These are phyloP conservation scores for Campoplex capitator DNA, from an alignment of 2,888 invertebrate genomes.

Conservation along the genomic window DNA sequence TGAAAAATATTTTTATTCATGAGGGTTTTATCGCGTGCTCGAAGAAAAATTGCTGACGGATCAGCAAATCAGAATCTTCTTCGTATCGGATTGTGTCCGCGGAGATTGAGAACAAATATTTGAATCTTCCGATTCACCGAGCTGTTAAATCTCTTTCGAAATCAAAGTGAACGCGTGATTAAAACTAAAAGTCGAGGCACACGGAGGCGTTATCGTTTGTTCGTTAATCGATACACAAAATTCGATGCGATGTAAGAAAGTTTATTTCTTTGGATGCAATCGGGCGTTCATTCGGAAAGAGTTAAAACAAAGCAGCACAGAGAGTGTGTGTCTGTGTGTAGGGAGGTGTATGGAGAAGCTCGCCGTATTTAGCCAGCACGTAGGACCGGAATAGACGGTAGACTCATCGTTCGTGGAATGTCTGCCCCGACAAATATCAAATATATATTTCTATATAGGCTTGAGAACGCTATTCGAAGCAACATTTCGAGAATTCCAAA, in stretches of 20 bases:
- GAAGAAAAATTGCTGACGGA: neutral
- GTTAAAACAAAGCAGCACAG: slow-evolving; percentile 26
- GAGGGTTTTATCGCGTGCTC: neutral
- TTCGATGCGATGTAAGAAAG: neutral
- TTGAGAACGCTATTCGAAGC: neutral
- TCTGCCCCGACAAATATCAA: slow-evolving; percentile 51
- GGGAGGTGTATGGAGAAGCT: slow-evolving; percentile 43
- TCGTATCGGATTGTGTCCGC: neutral
- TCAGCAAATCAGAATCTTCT: neutral
- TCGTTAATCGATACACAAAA: neutral
- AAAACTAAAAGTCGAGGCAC: neutral
- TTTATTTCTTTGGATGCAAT: slow-evolving; percentile 14
- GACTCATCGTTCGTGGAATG: slow-evolving; percentile 65
- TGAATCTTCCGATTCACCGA: neutral
- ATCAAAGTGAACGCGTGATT: neutral
- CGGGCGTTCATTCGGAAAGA: slow-evolving; percentile 12
- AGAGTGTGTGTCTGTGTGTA: neutral
- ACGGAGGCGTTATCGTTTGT: neutral
- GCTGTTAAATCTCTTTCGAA: neutral
- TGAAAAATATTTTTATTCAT: neutral
- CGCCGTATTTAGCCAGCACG: slow-evolving; percentile 57
- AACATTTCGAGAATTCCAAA: slow-evolving; percentile 46
- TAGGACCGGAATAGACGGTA: slow-evolving; percentile 52
- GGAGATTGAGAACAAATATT: neutral
- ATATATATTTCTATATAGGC: neutral